These are phyloP conservation scores for Nyleta sp. DNA, from an alignment of 2,888 invertebrate species.

Conservation along the genomic window DNA sequence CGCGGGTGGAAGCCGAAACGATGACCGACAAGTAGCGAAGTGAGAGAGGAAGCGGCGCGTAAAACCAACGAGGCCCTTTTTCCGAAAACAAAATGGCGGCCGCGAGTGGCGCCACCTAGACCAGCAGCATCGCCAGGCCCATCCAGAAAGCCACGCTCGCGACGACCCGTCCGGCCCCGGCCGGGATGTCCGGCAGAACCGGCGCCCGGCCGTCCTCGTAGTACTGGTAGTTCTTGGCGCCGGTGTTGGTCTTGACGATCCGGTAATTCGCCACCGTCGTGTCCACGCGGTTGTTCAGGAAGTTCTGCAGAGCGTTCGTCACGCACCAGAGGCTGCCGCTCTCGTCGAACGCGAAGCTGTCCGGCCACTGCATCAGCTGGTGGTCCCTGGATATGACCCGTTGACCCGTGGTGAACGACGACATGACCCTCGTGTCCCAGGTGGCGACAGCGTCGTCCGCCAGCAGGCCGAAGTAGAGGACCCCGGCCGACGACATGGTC, in stretches of 20 bases:
- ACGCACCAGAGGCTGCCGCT: constrained; percentile 87
- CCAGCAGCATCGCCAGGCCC: constrained; percentile 22
- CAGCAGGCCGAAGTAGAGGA: constrained; percentile 88
- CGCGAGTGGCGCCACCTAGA: neutral
- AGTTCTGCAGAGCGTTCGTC: constrained; percentile 87
- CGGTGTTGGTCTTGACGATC: constrained; percentile 84
- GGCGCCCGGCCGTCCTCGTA: constrained; percentile 73
- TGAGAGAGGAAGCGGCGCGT: constrained; percentile 7
- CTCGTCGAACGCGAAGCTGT: constrained; percentile 87
- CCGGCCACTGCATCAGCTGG: constrained; percentile 88
- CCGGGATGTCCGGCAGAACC: constrained; percentile 66
- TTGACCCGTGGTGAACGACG: constrained; percentile 85
- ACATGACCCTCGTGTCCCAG: constrained; percentile 86
- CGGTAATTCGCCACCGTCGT: constrained; percentile 87
- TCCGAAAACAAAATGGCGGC: neutral
- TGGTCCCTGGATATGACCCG: constrained; percentile 87
- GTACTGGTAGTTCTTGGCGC: constrained; percentile 87
- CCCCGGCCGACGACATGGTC: constrained; percentile 88
- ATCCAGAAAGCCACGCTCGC: constrained; percentile 36
- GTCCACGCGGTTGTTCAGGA: constrained; percentile 86
- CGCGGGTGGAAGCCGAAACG: constrained; percentile 7
- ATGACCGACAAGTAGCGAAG: constrained; percentile 16
- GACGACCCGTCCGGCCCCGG: constrained; percentile 29
- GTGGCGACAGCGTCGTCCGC: constrained; percentile 87
- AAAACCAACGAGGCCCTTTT: neutral